Evolutionary conservation across 2,113 vertebrate genomes (phyloP), one percentile per base, ranked within the genome.

Genomic region (Hyperopisus bebe): DNA sequence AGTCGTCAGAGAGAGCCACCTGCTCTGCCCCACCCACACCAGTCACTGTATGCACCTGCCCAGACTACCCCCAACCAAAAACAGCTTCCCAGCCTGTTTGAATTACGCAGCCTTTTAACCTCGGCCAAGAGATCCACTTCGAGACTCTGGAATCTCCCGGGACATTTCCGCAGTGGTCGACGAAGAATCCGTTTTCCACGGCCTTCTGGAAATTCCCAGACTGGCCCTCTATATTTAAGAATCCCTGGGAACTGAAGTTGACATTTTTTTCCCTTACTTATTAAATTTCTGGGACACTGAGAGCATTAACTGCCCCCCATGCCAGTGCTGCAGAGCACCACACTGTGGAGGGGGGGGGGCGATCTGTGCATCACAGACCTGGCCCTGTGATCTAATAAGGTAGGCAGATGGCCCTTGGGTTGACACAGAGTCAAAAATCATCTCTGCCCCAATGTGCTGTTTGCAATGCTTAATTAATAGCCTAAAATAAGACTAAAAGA

Each of bases 101-200:
- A 74, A 50, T 27, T 42, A 39, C 5, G 5, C 47, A 39, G 31
- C 10, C 62, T 80, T 82, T 89, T 55, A 89, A 77, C 35, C 47
- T 48, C 15, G 2, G 87, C 89, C 90, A 80, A 80, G 27, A 77
- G 42, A 91, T 48, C 77, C 42, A 47, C 70, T 47, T 83, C 21
- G 11, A 83, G 58, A 92, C 47, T 94, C 93, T 91, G 91, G 93
- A 92, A 92, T 94, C 93, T 91, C 90, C 39, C 66, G 92, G 58
- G 91, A 93, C 96, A 97, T 96, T 97, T 96, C 93, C 93, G 94
- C 92, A 88, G 90, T 94, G 94, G 92, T 91, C 94, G 94, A 92
- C 92, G 91, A 94, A 94, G 93, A 93, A 93, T 94, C 92, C 27
- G 0, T 95, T 95, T 95, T 95, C 95, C 91, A 96, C 95, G 93